These are phyloP conservation scores for Megaleporinus macrocephalus DNA, from an alignment of 2,113 vertebrate genomes.

Conservation along the genomic window DNA sequence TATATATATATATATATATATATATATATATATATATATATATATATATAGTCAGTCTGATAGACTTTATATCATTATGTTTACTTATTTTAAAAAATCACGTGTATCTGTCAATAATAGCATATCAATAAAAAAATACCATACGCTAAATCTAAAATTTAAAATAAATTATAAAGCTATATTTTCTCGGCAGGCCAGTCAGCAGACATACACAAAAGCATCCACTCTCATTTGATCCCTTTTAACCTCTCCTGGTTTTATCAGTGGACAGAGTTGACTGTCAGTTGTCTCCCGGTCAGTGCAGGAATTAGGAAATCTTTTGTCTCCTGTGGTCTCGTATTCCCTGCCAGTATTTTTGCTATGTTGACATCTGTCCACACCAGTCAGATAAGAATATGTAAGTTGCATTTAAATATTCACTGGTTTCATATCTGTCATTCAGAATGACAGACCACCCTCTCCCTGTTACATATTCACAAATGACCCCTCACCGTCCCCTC, in stretches of 20 bases:
- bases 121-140: too few species aligned
- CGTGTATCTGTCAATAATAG: too few species aligned
- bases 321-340: conserved; percentile 54
- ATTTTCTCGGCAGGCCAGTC: background rate
- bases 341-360: conserved; percentile 75
- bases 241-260: conserved; percentile 42
- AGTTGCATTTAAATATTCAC: conserved; percentile 76
- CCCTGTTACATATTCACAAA: conserved; percentile 79
- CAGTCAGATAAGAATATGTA: conserved; percentile 79
- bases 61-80: too few species aligned
- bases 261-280: conserved; percentile 37
- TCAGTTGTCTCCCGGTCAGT: conserved; percentile 42
- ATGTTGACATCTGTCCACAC: conserved; percentile 76
- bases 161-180: background rate
- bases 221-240: conserved; percentile 31
- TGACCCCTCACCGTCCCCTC: conserved; percentile 63
- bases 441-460: conserved; percentile 74
- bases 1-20: too few species aligned
- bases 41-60: too few species aligned
- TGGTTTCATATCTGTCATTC: conserved; percentile 81
- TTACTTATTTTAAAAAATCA: too few species aligned
- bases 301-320: conserved; percentile 48
- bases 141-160: background rate
- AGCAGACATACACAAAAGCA: conserved; percentile 1
- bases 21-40: too few species aligned